phyloP scores from a whole-genome alignment of 2,797 vertebrate genomes.

The Rhynchotus rufescens region DNA sequence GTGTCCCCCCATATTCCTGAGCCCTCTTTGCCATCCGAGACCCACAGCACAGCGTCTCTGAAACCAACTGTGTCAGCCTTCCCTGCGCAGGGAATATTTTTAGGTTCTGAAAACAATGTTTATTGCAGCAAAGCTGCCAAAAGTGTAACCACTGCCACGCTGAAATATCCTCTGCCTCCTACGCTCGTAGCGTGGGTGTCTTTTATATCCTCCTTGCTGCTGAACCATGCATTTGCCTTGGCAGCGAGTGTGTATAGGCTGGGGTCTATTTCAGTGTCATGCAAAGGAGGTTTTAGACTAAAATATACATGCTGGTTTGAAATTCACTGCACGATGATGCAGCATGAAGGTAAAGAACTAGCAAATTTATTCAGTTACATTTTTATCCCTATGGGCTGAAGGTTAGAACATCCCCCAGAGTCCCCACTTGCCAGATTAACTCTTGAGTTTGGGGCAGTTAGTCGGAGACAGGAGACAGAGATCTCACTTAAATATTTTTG shows the following conservation, averaged over 20 bases:
- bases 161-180: slow-evolving; percentile 75
- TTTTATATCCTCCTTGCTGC: slow-evolving; percentile 70
- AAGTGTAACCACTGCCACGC: slow-evolving; percentile 66
- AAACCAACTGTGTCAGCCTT: slow-evolving; percentile 57
- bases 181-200: slow-evolving; percentile 67
- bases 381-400: slow-evolving; percentile 40
- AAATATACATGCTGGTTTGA: slow-evolving; percentile 55
- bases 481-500: neutral
- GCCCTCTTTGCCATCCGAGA: neutral
- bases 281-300: slow-evolving; percentile 62
- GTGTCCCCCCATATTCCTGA: neutral
- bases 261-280: slow-evolving; percentile 67
- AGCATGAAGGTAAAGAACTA: slow-evolving; percentile 36
- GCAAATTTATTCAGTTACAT: slow-evolving; percentile 3
- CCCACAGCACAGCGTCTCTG: slow-evolving; percentile 29
- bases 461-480: neutral
- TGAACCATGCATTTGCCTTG: slow-evolving; percentile 71
- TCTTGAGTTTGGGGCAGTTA: neutral
- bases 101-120: slow-evolving; percentile 71
- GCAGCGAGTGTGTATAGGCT: slow-evolving; percentile 55
- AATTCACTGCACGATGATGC: slow-evolving; percentile 44
- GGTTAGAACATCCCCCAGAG: neutral
- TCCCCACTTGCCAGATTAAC: slow-evolving; percentile 19
- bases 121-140: slow-evolving; percentile 67
- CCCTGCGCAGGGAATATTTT: slow-evolving; percentile 59